These are phyloP conservation scores for Ypsolopha scabrella DNA, from an alignment of 2,888 invertebrate genomes.

Conservation along the genomic window DNA sequence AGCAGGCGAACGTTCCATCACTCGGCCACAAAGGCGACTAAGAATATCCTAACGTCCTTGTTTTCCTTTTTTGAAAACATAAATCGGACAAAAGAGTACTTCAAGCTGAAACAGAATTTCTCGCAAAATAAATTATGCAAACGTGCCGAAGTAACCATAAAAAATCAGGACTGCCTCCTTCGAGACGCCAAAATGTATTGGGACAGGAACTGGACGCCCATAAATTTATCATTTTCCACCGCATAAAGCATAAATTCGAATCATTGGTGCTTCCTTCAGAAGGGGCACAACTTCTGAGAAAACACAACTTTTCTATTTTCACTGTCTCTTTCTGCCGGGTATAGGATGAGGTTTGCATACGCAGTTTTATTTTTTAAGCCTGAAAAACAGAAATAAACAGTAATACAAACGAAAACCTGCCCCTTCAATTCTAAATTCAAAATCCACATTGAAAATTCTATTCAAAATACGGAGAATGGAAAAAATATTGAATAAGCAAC, in stretches of 20 bases:
- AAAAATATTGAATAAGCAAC: slow-evolving; percentile 30
- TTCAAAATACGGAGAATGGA: slow-evolving; percentile 9
- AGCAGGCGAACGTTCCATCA: no score
- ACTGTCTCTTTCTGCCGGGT: background rate
- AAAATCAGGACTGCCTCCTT: slow-evolving; percentile 44
- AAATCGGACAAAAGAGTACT: slow-evolving; percentile 1
- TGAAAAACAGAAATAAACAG: background rate
- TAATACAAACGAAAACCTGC: background rate
- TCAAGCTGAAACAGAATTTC: slow-evolving; percentile 2
- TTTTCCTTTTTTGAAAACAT: no score
- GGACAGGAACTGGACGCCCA: slow-evolving; percentile 58
- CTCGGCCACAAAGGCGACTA: no score
- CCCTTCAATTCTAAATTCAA: background rate
- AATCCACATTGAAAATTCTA: background rate
- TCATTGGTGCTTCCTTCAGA: slow-evolving; percentile 54
- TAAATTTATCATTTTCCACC: slow-evolving; percentile 69
- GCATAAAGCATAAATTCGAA: slow-evolving; percentile 68
- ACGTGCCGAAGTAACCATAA: slow-evolving; percentile 56
- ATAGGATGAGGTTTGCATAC: no score
- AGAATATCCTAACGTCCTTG: no score
- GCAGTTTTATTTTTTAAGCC: no score
- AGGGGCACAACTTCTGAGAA: slow-evolving; percentile 15
- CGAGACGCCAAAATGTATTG: slow-evolving; percentile 37
- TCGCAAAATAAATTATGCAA: slow-evolving; percentile 42
- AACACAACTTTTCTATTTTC: background rate